These are phyloP conservation scores for Phoxinus dragarum DNA, from an alignment of 2,797 vertebrate species.

Conservation along the genomic window DNA sequence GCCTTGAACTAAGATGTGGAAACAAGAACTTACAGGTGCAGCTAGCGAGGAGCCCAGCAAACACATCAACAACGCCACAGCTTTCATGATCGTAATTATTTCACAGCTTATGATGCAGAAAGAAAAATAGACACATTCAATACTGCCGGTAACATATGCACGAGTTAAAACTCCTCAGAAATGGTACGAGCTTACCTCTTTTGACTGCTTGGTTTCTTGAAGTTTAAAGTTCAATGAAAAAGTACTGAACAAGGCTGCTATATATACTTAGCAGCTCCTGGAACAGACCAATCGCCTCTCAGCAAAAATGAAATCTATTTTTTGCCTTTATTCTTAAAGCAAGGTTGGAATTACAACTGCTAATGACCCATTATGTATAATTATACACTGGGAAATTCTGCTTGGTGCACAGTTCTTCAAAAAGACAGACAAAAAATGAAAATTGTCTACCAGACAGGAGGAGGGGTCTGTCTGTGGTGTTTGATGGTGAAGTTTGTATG, in stretches of 20 bases:
- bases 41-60: constrained; percentile 67
- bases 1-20: background rate
- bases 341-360: constrained; percentile 57
- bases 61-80: constrained; percentile 67
- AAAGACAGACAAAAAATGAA: constrained; percentile 53
- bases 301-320: constrained; percentile 57
- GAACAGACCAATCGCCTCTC: constrained; percentile 72
- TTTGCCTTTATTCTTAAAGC: constrained; percentile 69
- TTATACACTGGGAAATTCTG: constrained; percentile 70
- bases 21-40: constrained; percentile 73
- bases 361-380: constrained; percentile 74
- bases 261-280: constrained; percentile 66
- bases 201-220: constrained; percentile 41
- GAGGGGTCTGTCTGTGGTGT: constrained; percentile 15
- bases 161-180: background rate
- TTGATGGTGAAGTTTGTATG: background rate
- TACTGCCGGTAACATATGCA: background rate
- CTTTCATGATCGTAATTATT: constrained; percentile 66
- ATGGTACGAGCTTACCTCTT: constrained; percentile 61
- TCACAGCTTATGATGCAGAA: constrained; percentile 30
- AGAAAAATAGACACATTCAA: background rate
- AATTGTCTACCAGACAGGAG: constrained; percentile 13
- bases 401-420: constrained; percentile 64
- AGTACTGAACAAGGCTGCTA: constrained; percentile 60
- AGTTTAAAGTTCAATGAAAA: constrained; percentile 54